Base-by-base conservation (phyloP, 2,888 invertebrate genomes). In the Apomyelois bistriatella region DNA sequence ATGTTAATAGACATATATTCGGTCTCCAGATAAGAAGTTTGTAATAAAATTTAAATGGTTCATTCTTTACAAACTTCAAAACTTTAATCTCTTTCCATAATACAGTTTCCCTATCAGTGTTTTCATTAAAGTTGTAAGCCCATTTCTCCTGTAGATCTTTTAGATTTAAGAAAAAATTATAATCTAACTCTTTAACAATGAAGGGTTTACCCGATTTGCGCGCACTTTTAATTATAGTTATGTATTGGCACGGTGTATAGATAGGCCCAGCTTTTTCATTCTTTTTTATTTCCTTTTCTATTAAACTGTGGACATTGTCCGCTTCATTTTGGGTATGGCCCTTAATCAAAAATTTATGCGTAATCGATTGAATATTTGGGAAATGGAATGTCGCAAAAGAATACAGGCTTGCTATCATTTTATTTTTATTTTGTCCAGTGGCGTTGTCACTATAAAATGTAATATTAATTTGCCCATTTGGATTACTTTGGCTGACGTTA, bases 301-400 rank as follows among this genome's bases (percentile, higher is more conserved):
- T 64, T 0, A 61, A 53, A 37, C 58, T 58, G 47, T 63, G 64
- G 2, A 55, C 43, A 46, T 55, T 52, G 22, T 56, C 54, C 1
- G 28, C 55, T 47, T 58, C 58, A 32, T 59, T 64, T 53, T 62
- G 62, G 0, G 61, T 60, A 49, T 63, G 61, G 1, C 61, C 59
- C 42, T 58, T 57, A 3, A 60, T 56, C 28, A 62, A 53, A 53
- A 50, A 61, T 54, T 60, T 61, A 48, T 59, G 58, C 4, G 56
- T 60, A 9, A 60, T 56, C 8, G 56, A 51, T 13, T 58, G 16
- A 32, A 60, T 58, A 54, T 60, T 58, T 56, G 2, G 9, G 17
- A 41, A 41, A 17, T 1, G 10, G 10, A 7, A 6, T 17, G 7
- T 3, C 8, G 41, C 41, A 17, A 6, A 41, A 2, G 2, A 17